Conservation (phyloP, 2,113 vertebrate species). For the Apteryx mantelli region DNA sequence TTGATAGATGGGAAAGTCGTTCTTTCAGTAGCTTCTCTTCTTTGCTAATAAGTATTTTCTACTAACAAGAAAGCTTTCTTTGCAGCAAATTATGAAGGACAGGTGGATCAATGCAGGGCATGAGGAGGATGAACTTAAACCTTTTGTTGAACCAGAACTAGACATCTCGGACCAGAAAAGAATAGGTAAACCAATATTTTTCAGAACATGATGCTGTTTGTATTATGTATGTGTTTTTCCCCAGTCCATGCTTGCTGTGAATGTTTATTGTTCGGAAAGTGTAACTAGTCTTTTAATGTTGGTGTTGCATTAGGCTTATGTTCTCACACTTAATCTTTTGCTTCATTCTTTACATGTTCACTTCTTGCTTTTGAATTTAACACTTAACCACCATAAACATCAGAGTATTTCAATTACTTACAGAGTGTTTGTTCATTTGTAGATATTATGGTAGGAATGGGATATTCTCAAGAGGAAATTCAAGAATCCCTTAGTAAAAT, state of each 20-base stretch:
- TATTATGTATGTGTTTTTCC: background rate
- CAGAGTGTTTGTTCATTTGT: conserved; percentile 39
- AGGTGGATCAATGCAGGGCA: conserved; percentile 97
- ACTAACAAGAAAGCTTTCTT: conserved; percentile 16
- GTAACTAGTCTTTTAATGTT: background rate
- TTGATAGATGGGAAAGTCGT: background rate
- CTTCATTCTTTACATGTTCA: background rate
- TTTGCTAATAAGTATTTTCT: background rate
- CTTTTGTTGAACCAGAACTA: conserved; percentile 93
- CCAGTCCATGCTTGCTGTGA: background rate
- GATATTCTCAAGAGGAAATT: conserved; percentile 97
- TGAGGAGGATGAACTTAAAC: conserved; percentile 96
- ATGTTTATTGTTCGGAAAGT: background rate
- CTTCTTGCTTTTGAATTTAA: background rate
- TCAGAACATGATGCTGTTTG: background rate
- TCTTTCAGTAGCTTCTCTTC: background rate
- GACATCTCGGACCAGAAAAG: conserved; percentile 98
- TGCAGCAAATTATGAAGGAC: conserved; percentile 99
- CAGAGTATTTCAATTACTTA: background rate
- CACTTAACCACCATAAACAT: background rate
- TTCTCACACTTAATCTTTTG: background rate
- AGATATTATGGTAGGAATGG: conserved; percentile 99
- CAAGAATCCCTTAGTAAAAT: conserved; percentile 98
- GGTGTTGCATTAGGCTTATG: background rate
- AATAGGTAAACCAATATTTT: conserved; percentile 85